Base-by-base conservation (phyloP, 1,140 invertebrate genomes). In the Drosophila auraria region DNA sequence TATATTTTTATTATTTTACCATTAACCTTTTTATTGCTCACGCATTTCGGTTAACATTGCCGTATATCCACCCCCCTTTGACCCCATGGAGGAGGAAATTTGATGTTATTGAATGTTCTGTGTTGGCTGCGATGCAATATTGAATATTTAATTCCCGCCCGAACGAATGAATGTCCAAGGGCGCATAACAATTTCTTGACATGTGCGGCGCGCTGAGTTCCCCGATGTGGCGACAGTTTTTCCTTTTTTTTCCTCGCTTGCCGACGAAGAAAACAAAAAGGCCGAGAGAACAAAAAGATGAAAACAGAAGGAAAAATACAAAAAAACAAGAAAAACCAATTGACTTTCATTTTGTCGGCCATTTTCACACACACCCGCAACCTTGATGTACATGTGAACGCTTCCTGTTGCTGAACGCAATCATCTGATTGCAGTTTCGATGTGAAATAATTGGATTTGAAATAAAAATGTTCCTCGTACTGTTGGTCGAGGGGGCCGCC, bases 391-490 rank as follows among this genome's bases (percentile, higher is more conserved):
- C 47, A 51, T 65, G 51, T 63, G 68, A 47, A 15, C 47, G 50
- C 62, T 78, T 91, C 79, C 81, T 91, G 83, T 80, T 84, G 66
- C 76, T 91, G 89, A 74, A 84, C 82, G 71, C 89, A 91, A 87
- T 91, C 81, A 91, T 86, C 69, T 86, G 89, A 91, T 91, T 91
- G 89, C 89, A 84, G 70, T 91, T 73, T 91, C 71, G 78, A 89
- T 91, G 82, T 69, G 71, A 89, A 78, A 90, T 91, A 91, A 91
- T 91, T 91, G 89, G 82, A 91, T 91, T 91, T 90, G 75, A 89
- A 81, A 91, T 91, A 91, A 91, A 91, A 91, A 82, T 91, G 89
- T 82, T 80, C 51, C 47, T 69, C 69, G 56, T 82, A 79, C 74
- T 58, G 78, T 73, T 63, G 63, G 77, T 60, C 65, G 56, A 68